These are phyloP conservation scores for Cephalotes varians DNA, from an alignment of 2,888 invertebrate species.

Conservation along the genomic window DNA sequence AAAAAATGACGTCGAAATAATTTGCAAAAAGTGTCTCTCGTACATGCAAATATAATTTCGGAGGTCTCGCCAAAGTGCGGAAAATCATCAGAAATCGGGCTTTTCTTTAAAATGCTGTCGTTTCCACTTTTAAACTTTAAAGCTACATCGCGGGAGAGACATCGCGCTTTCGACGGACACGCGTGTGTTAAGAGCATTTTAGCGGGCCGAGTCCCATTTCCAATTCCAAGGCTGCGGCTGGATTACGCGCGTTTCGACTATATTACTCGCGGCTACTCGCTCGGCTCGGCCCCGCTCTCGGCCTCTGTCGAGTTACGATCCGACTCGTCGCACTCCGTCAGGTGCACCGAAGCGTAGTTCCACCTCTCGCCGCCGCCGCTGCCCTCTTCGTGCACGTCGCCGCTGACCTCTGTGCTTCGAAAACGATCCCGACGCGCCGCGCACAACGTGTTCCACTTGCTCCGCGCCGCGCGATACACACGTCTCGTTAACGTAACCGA, in stretches of 20 bases:
- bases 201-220: slow-evolving; percentile 36
- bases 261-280: slow-evolving; percentile 57
- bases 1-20: background rate
- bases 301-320: slow-evolving; percentile 59
- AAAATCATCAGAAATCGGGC: background rate
- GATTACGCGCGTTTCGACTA: slow-evolving; percentile 37
- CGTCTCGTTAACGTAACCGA: slow-evolving; percentile 59
- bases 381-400: slow-evolving; percentile 71
- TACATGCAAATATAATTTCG: background rate
- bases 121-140: background rate
- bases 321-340: slow-evolving; percentile 72
- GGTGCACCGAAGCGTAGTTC: slow-evolving; percentile 85
- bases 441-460: slow-evolving; percentile 66
- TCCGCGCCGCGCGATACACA: slow-evolving; percentile 56
- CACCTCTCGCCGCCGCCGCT: slow-evolving; percentile 82
- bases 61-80: background rate
- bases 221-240: slow-evolving; percentile 46
- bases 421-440: slow-evolving; percentile 61
- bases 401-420: slow-evolving; percentile 79
- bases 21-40: background rate
- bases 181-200: slow-evolving; percentile 1
- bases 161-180: background rate
- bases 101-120: background rate
- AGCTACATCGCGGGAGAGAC: background rate
- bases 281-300: slow-evolving; percentile 60